A percentile compares a stretch with the other conserved stretches of the same genome.
Conservation (phyloP, 2,888 invertebrate species). For the Zaprionus lineosus region DNA sequence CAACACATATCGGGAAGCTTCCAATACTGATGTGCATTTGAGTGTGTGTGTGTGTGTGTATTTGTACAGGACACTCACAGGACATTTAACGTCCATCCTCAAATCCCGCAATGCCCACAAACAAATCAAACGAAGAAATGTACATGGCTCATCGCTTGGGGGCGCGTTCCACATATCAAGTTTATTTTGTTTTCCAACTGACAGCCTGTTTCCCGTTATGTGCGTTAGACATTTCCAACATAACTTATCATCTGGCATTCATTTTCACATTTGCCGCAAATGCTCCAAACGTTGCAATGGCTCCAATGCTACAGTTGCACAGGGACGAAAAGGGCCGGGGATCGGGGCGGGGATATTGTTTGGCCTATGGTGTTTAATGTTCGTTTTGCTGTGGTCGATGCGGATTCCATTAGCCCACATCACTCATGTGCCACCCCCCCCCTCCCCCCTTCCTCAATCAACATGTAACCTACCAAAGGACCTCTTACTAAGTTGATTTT, state of each 20-base stretch:
- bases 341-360: neutral
- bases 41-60: no score
- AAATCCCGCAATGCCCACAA: no score
- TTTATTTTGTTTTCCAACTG: conserved; percentile 19
- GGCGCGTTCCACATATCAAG: conserved; percentile 12
- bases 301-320: neutral
- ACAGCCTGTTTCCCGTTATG: neutral
- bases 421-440: no score
- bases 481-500: conserved; percentile 41
- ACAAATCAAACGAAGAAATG: no score
- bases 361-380: conserved; percentile 1
- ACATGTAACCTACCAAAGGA: no score
- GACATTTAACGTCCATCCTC: no score
- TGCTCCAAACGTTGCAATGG: no score
- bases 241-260: conserved; percentile 1
- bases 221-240: conserved; percentile 1
- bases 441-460: no score
- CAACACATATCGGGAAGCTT: no score
- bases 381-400: conserved; percentile 18
- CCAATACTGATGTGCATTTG: no score
- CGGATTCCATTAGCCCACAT: neutral
- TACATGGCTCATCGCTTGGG: no score
- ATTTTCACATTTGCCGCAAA: conserved; percentile 18
- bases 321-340: neutral
- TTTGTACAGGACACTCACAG: no score